These are phyloP conservation scores for Tamandua tetradactyla DNA, from an alignment of 2,797 vertebrate species.

Conservation along the genomic window DNA sequence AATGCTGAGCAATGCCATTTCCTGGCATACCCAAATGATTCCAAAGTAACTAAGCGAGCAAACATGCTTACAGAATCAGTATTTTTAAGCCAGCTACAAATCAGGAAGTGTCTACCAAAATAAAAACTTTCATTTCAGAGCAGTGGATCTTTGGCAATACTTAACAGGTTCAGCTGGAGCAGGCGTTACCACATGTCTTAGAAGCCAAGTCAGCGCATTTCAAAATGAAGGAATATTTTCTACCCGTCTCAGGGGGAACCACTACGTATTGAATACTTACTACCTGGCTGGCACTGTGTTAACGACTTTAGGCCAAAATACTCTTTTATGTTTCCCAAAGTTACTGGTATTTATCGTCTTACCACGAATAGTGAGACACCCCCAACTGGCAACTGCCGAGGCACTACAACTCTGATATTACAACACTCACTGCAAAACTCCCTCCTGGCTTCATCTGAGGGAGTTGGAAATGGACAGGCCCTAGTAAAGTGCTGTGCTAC, in stretches of 20 bases:
- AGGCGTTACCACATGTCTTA: not conserved
- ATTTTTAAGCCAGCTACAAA: constrained; percentile 1
- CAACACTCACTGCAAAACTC: not conserved
- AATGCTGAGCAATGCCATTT: not conserved
- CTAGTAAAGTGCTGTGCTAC: not conserved
- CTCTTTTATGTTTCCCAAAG: not conserved
- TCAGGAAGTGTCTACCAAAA: constrained; percentile 27
- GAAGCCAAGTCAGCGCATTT: not conserved
- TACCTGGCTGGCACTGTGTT: not conserved
- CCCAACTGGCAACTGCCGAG: not conserved
- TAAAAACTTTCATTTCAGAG: constrained; percentile 46
- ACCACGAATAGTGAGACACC: not conserved
- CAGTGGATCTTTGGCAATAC: constrained; percentile 42
- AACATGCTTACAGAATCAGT: not conserved
- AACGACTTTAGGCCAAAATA: constrained; percentile 41
- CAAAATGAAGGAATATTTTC: constrained; percentile 16
- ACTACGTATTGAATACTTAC: not conserved
- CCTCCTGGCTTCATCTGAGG: not conserved
- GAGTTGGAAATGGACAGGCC: not conserved
- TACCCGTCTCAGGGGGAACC: not conserved
- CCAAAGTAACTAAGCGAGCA: not conserved
- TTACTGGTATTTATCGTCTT: not conserved
- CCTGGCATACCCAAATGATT: not conserved
- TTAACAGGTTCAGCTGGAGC: not conserved
- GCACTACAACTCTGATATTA: not conserved